phyloP scores from a whole-genome alignment of 2,113 vertebrate genomes.

The Perca flavescens region DNA sequence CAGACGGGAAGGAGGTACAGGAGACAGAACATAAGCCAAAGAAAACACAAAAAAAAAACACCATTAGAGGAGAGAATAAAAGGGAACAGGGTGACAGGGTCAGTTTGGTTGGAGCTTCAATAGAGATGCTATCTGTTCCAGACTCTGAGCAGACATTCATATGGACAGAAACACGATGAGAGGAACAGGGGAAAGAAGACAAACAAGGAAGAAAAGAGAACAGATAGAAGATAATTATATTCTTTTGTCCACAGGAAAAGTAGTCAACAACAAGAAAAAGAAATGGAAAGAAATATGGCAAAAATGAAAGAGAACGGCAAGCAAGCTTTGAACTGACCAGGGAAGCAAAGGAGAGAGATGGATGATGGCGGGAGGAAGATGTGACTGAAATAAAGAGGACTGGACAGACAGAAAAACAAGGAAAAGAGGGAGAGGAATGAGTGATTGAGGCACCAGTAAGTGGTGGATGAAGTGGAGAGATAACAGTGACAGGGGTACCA shows the following conservation, averaged over 20 bases:
- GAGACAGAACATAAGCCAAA: conserved; percentile 67
- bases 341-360: background rate
- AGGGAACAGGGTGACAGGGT: conserved; percentile 49
- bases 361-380: conserved; percentile 9
- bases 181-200: background rate
- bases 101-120: conserved; percentile 46
- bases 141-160: conserved; percentile 45
- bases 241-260: background rate
- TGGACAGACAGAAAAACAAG: conserved; percentile 6
- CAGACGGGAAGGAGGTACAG: conserved; percentile 69
- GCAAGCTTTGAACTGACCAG: background rate
- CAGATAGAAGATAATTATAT: background rate
- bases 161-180: conserved; percentile 9
- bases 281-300: background rate
- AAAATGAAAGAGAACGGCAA: background rate
- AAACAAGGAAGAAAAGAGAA: background rate
- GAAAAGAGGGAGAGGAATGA: conserved; percentile 8
- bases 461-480: conserved; percentile 42
- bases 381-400: conserved; percentile 16
- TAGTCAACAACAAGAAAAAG: background rate
- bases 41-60: conserved; percentile 54
- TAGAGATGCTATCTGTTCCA: conserved; percentile 73
- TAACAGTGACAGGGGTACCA: conserved; percentile 33
- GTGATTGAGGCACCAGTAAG: conserved; percentile 21
- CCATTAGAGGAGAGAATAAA: conserved; percentile 65